Evolutionary conservation across 2,797 vertebrate genomes (phyloP).

Genomic region (Peromyscus nudipes): DNA sequence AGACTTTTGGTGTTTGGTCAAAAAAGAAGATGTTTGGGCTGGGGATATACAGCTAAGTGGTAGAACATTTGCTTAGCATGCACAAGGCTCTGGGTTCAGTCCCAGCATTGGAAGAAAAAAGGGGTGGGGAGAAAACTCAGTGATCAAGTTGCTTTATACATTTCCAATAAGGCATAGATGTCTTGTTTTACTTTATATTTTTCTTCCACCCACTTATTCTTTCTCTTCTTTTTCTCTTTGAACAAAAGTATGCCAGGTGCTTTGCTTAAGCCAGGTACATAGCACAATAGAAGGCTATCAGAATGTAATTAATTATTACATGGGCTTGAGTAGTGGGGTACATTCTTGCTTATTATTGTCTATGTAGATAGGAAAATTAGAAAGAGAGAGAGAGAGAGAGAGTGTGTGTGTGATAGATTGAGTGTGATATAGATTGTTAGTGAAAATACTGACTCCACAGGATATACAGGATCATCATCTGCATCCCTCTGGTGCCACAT

Average conservation of each 20-base stretch:
- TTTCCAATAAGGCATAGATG: neutral
- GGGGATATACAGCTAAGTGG: neutral
- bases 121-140: neutral
- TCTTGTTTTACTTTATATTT: conserved; percentile 51
- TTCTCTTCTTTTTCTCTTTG: neutral
- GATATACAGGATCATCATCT: neutral
- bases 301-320: neutral
- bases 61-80: neutral
- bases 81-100: neutral
- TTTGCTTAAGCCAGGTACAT: conserved; percentile 14
- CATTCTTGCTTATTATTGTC: neutral
- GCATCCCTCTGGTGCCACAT: neutral
- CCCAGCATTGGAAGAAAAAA: neutral
- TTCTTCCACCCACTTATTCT: neutral
- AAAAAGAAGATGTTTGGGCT: neutral
- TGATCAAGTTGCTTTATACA: neutral
- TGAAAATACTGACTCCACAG: neutral
- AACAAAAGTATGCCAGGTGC: conserved; percentile 19
- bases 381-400: too few relatives aligned
- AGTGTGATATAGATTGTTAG: neutral
- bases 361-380: neutral
- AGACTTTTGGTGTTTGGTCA: conserved; percentile 20
- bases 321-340: conserved; percentile 9
- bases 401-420: neutral
- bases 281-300: neutral